A percentile compares a stretch with the other conserved stretches of the same genome.
These are phyloP conservation scores for Ceyx cyanopectus DNA, from an alignment of 2,113 vertebrate genomes.

Conservation along the genomic window DNA sequence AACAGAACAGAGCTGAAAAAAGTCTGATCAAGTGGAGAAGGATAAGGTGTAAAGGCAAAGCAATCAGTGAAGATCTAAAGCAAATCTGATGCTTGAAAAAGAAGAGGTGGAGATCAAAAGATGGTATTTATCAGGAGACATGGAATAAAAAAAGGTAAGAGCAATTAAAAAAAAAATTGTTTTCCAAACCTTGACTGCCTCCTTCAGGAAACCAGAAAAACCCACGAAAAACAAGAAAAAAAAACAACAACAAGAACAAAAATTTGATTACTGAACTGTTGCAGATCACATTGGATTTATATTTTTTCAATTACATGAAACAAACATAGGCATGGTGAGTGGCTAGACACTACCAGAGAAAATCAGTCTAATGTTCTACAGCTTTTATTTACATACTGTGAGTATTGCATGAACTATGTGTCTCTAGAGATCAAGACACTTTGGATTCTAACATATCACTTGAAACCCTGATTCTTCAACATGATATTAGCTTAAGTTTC, in stretches of 20 bases:
- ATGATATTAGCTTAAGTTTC: background rate
- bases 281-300: slow-evolving; percentile 11
- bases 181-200: slow-evolving; percentile 93
- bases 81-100: slow-evolving; percentile 42
- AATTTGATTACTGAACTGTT: slow-evolving; percentile 65
- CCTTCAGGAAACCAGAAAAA: slow-evolving; percentile 85
- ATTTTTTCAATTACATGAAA: slow-evolving; percentile 15
- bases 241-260: slow-evolving; percentile 44
- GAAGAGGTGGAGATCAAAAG: slow-evolving; percentile 54
- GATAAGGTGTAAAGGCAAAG: slow-evolving; percentile 57
- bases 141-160: slow-evolving; percentile 53
- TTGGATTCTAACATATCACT: background rate
- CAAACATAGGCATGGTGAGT: background rate
- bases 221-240: slow-evolving; percentile 54
- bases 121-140: slow-evolving; percentile 64
- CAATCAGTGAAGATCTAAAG: slow-evolving; percentile 41
- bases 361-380: background rate
- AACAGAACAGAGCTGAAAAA: slow-evolving; percentile 45
- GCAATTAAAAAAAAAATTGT: slow-evolving; percentile 46
- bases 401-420: background rate
- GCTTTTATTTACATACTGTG: background rate
- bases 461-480: background rate
- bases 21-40: slow-evolving; percentile 54
- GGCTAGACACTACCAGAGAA: background rate
- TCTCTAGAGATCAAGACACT: background rate